A percentile compares a stretch with the other conserved stretches of the same genome.
These are phyloP conservation scores for Orthosia incerta DNA, from an alignment of 2,888 invertebrate species.

Conservation along the genomic window DNA sequence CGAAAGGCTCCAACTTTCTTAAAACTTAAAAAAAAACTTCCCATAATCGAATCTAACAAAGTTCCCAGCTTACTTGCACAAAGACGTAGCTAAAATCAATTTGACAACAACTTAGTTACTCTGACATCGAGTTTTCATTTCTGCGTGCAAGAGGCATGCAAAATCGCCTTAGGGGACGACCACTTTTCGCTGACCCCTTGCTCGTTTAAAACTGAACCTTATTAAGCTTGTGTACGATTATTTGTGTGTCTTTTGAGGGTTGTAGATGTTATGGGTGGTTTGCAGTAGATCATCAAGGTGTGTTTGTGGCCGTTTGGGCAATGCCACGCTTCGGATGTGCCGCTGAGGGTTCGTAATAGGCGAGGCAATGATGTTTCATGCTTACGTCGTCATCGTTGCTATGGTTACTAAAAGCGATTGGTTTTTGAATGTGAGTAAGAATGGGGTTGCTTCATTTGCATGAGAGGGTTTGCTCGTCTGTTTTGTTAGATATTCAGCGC, in stretches of 20 bases:
- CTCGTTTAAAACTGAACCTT: constrained; percentile 30
- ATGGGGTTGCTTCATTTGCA: constrained; percentile 11
- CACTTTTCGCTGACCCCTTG: constrained; percentile 52
- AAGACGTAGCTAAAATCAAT: constrained; percentile 70
- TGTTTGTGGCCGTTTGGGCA: constrained; percentile 66
- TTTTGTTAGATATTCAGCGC: neutral
- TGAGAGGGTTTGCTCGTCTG: neutral
- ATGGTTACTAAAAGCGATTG: constrained; percentile 60
- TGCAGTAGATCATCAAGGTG: constrained; percentile 61
- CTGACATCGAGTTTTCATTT: constrained; percentile 79
- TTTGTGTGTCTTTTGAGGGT: neutral
- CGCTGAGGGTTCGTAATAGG: constrained; percentile 73
- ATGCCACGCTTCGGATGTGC: constrained; percentile 52
- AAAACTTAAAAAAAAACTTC: constrained; percentile 4
- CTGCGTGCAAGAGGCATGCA: constrained; percentile 78
- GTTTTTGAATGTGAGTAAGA: constrained; percentile 42
- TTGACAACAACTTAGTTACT: constrained; percentile 74
- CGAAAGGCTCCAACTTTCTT: neutral
- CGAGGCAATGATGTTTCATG: constrained; percentile 73
- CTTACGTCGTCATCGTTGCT: constrained; percentile 56
- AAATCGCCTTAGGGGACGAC: constrained; percentile 74
- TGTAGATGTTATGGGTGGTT: constrained; percentile 26
- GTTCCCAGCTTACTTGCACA: constrained; percentile 51
- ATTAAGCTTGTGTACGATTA: neutral
- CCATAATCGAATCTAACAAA: constrained; percentile 48